Evolutionary conservation across 2,888 invertebrate genomes (phyloP).

Genomic region (Oxystoma pomonae): DNA sequence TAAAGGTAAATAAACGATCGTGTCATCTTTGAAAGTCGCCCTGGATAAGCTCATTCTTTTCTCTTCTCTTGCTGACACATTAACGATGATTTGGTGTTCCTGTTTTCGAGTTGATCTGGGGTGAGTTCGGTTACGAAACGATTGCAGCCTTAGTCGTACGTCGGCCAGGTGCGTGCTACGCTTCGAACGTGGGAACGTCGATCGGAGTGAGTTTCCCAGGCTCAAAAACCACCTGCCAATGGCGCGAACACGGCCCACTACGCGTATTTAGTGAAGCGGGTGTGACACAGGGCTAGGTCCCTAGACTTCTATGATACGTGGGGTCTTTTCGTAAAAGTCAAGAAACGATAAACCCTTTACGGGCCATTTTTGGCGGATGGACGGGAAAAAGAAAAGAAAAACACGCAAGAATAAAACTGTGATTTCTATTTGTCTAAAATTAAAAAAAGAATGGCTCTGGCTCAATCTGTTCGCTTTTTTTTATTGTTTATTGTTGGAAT

Average conservation of each 20-base stretch:
- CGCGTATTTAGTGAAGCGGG: background rate
- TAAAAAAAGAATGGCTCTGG: too few relatives aligned
- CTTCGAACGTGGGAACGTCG: conserved; percentile 41
- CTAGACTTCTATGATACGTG: too few relatives aligned
- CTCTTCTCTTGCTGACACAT: background rate
- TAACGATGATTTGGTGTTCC: background rate
- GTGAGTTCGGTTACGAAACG: background rate
- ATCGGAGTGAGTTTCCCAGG: conserved; percentile 41
- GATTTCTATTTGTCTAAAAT: too few relatives aligned
- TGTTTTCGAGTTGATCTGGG: background rate
- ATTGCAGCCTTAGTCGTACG: conserved; percentile 23
- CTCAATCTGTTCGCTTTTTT: too few relatives aligned
- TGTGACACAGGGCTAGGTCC: background rate
- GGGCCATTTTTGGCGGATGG: too few relatives aligned
- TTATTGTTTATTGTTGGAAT: too few relatives aligned
- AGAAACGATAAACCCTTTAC: too few relatives aligned
- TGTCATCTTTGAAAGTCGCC: background rate
- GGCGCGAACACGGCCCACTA: conserved; percentile 26
- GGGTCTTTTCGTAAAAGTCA: too few relatives aligned
- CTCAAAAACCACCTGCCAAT: conserved; percentile 35
- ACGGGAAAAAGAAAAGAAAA: too few relatives aligned
- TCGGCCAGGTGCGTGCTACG: conserved; percentile 40
- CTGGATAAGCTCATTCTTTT: background rate
- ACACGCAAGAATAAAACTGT: too few relatives aligned
- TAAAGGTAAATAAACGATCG: too few relatives aligned